Evolutionary conservation across 2,113 vertebrate species (phyloP), one percentile per base, ranked within the genome.

Genomic region (Ailuropoda melanoleuca): DNA sequence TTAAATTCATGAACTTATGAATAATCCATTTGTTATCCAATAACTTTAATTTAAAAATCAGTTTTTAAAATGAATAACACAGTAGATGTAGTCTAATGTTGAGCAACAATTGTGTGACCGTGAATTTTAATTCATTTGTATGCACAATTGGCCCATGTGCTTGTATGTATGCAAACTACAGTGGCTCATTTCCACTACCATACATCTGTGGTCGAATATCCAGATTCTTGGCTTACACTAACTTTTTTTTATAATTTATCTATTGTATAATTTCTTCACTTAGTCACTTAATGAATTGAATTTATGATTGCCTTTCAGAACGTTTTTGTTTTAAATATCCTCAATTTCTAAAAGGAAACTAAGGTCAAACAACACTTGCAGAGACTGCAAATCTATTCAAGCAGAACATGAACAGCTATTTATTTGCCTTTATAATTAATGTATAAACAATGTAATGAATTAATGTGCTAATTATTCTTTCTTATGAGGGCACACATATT

Each of bases 391-490:
- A 96, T 92, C 56, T 95, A 46, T 91, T 97, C 60, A 85, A 53
- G 43, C 17, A 87, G 82, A 95, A 70, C 26, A 39, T 18, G 26
- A 78, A 68, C 19, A 34, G 26, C 7, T 95, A 89, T 96, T 95
- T 93, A 80, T 97, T 95, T 95, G 82, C 39, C 55, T 80, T 72
- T 70, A 11, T 83, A 93, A 96, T 75, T 97, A 85, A 88, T 95
- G 15, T 50, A 80, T 92, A 95, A 97, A 94, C 50, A 83, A 82
- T 82, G 8, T 78, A 83, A 75, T 93, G 66, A 62, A 84, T 93
- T 93, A 94, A 87, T 92, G 14, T 93, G 13, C 23, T 93, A 89
- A 91, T 97, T 96, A 92, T 91, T 95, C 43, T 90, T 85, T 92
- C 21, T 94, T 97, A 90, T 75, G n/a, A 75, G 34, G 83, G 14